Evolutionary conservation across 2,113 vertebrate species (phyloP), one percentile per base, ranked within the genome.

Genomic region (Carassius auratus): DNA sequence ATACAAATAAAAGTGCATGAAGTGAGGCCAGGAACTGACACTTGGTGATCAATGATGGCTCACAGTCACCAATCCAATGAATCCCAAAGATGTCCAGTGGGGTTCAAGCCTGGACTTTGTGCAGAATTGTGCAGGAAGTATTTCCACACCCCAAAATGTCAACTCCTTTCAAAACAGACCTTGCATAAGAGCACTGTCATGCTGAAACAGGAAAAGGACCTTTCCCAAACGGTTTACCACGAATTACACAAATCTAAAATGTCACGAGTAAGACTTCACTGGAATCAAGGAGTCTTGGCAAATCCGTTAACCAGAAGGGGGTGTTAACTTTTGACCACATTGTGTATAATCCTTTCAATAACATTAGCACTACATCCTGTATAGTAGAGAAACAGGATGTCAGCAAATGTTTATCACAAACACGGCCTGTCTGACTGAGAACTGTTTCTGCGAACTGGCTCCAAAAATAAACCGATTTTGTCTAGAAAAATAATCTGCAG

Each of bases 331-430:
- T 33, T 30, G 26, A 33, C 45, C 50, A 52, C 30, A 4, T 76
- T 76, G 26, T 76, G 26, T 55, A 33, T 10, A 78, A 33, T 62
- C 15, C 26, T n/a, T 85, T 36, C 23, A 38, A 55, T 23, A 23
- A 78, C 26, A 48, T 23, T 38, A 68, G 59, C 38, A 38, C 45
- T 73, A 74, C 33, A 84, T 71, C 80, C 71, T 87, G 80, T 38
- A 55, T 50, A 86, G 14, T 76, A 68, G 81, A 79, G 83, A 89
- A 89, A 82, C 86, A 92, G 81, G 86, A 90, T 88, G 84, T 59
- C 26, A 86, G 66, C 52, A 6, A 23, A 52, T 89, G 75, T 90
- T 90, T 88, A 88, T 76, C 62, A 59, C 59, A 21, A 73, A 52
- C 79, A 83, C 23, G 38, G 84, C 30, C 61, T 78, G 61, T 85